phyloP scores from a whole-genome alignment of 2,797 vertebrate genomes.

The Hozukius guyotensis region DNA sequence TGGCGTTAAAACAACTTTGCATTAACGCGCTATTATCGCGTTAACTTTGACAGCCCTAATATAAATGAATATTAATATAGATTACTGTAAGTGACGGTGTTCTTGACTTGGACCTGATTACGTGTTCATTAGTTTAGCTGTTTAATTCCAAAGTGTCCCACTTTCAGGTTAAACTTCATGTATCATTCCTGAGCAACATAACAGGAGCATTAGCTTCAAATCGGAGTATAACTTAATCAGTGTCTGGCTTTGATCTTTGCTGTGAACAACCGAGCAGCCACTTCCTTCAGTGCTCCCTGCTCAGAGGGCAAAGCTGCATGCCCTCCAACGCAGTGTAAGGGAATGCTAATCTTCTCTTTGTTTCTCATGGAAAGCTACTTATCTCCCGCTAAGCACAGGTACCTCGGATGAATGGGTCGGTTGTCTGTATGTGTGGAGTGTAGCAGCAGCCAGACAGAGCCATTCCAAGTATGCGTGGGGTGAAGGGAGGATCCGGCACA shows the following conservation, averaged over 20 bases:
- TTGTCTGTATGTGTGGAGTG: slow-evolving; percentile 87
- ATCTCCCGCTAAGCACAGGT: slow-evolving; percentile 83
- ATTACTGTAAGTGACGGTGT: not conserved
- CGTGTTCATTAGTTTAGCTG: slow-evolving; percentile 4
- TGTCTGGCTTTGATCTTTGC: slow-evolving; percentile 63
- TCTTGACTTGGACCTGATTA: not conserved
- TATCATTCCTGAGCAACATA: not conserved
- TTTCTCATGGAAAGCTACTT: slow-evolving; percentile 84
- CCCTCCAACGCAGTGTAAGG: slow-evolving; percentile 77
- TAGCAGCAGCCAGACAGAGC: slow-evolving; percentile 76
- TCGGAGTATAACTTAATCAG: slow-evolving; percentile 53
- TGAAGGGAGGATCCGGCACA: slow-evolving; percentile 80
- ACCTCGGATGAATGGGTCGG: slow-evolving; percentile 87
- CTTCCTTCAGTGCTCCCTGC: slow-evolving; percentile 60
- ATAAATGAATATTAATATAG: slow-evolving; percentile 11
- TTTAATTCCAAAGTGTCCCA: not conserved
- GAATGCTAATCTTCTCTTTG: slow-evolving; percentile 85
- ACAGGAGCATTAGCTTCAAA: slow-evolving; percentile 12
- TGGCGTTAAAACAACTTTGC: too few relatives aligned
- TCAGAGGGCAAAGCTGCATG: slow-evolving; percentile 70
- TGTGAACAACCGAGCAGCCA: slow-evolving; percentile 43
- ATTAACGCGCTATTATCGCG: too few relatives aligned
- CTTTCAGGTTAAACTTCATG: not conserved
- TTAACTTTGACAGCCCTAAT: not conserved
- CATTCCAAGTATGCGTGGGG: slow-evolving; percentile 82